Evolutionary conservation across 2,888 invertebrate genomes (phyloP), one percentile per base, ranked within the genome.

Genomic region (Halictus ligatus): DNA sequence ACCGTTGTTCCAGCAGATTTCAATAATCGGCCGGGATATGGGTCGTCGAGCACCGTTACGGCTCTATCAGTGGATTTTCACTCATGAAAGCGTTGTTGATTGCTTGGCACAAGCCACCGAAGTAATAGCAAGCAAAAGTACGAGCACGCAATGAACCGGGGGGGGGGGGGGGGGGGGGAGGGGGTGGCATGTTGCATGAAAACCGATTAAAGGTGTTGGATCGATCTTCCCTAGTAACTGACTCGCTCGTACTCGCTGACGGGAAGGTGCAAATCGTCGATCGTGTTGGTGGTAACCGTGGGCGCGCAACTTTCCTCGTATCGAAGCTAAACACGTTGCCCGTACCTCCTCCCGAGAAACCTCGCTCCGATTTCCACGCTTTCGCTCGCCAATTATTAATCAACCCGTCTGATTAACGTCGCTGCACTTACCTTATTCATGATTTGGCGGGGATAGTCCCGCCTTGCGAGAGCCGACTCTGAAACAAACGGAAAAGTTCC

Each of bases 371-470:
- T 78, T 81, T 54, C 21, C 60, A 29, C 10, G n/a, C 29, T 67
- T 50, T 77, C n/a, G 46, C 25, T 46, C 7, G 3, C 73, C n/a
- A 43, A 48, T 13, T 21, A 74, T 69, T 54, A 71, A 80, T 74
- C 50, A 6, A 29, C 58, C 15, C 40, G 18, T 40, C 29, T 18
- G 13, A 72, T 25, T 21, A 29, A 25, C 15, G 46, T 80, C 40
- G 35, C 46, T 58, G 5, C 18, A 72, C 94, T 93, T 93, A 95
- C 95, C 95, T 95, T 95, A 93, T 93, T 95, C 95, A 95, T 95
- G 93, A 94, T 95, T 94, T 94, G 95, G 93, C 94, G 95, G 94
- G 94, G 94, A 93, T 91, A 93, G 89, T 94, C 95, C 94, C 94
- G 94, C 93, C 95, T 92, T 88, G 91, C 90, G 83, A 92, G 92